A percentile compares a stretch with the other conserved stretches of the same genome.
Conservation (phyloP, 2,113 vertebrate genomes). For the Illadopsis cleaveri region DNA sequence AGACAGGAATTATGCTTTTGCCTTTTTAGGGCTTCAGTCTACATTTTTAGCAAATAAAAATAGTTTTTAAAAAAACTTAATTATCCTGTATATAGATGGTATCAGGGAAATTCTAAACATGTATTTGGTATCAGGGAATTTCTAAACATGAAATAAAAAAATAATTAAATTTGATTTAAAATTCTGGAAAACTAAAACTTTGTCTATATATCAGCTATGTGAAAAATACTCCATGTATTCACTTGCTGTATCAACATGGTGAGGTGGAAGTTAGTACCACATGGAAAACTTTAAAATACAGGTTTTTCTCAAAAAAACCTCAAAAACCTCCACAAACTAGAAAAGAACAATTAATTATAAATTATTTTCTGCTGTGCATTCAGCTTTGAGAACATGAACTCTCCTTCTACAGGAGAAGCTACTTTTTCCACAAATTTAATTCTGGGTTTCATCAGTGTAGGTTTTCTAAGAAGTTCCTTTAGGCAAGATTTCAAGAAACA, state of each 20-base stretch:
- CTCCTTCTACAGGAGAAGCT: not conserved
- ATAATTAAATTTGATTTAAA: not conserved
- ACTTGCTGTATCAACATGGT: not conserved
- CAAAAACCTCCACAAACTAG: not conserved
- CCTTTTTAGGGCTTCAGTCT: not conserved
- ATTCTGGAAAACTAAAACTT: not conserved
- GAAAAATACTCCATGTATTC: not conserved
- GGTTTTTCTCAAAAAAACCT: not conserved
- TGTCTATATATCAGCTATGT: not conserved
- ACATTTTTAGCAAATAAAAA: not conserved
- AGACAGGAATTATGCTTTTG: not conserved
- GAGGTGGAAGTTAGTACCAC: not conserved
- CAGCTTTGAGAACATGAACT: not conserved
- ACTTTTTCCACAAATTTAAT: not conserved
- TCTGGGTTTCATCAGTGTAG: not conserved
- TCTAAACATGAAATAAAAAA: not conserved
- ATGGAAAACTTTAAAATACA: not conserved
- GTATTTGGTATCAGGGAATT: not conserved
- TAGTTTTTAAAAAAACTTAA: not conserved
- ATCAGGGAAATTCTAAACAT: not conserved
- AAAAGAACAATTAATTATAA: not conserved
- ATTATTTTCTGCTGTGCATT: not conserved
- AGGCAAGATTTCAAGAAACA: not conserved
- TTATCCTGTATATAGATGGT: not conserved
- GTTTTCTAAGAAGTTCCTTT: not conserved